Evolutionary conservation across 2,113 vertebrate genomes (phyloP), one percentile per base, ranked within the genome.

Genomic region (Poecile atricapillus): DNA sequence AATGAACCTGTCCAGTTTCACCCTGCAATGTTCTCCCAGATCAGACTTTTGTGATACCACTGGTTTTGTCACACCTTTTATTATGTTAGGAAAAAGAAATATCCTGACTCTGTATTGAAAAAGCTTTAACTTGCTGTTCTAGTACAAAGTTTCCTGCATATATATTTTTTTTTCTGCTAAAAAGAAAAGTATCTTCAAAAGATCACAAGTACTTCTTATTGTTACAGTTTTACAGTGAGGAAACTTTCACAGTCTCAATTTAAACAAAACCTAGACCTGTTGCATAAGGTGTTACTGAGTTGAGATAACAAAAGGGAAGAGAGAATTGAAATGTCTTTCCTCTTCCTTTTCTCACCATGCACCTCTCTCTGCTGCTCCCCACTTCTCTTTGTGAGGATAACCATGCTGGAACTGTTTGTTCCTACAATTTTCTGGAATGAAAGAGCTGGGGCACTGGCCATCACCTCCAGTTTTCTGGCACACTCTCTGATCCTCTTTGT

Each of bases 381-480:
- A 47, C 83, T 95, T 76, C 85, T 88, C 68, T 95, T 95, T 96
- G 83, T 90, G 86, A 93, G 80, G 59, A 83, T 74, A 93, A 87
- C 73, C 2, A 0, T 35, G 43, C 73, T 75, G 68, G 91, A 90
- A 96, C 95, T 83, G 70, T 70, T 92, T 95, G 96, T 95, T 96
- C 94, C 84, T 89, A 77, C 64, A 64, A 7, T 94, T 64, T 60
- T 58, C 56, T 69, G 74, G 25, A 91, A 56, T 94, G 91, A 96
- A 94, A 95, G 68, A 89, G 95, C 91, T 64, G 62, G 49, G 65
- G 73, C 69, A 78, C 84, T 95, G 94, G 93, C 96, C 3, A 31
- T 89, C 53, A 60, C 95, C 95, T 95, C 10, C 27, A 87, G 87
- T 91, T 94, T 64, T 80, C 89, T 96, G 95, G 95, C 95, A 97